Base-by-base conservation (phyloP, 1,140 invertebrate genomes). In the Dysdera silvatica region DNA sequence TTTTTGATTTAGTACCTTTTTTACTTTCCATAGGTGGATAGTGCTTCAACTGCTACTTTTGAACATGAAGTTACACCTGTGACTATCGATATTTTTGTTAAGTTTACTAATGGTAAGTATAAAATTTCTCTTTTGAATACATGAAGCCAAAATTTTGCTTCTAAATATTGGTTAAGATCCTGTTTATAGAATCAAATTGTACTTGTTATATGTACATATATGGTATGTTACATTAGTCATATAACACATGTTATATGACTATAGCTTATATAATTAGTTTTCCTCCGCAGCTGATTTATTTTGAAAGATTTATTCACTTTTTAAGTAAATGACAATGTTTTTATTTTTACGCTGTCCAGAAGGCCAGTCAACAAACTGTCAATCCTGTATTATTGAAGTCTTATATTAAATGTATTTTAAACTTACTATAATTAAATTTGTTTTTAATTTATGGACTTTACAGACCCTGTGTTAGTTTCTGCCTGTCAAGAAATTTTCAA, bases 11-110 rank as follows among this genome's bases (percentile, higher is more conserved):
- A 29, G 66, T 5, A 49, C 16, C 20, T 14, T 33, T 61, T 24
- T 10, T 45, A 48, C 20, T 60, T 61, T 56, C 59, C 69, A 33
- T 70, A 85, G 80, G 75, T 89, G 51, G 85, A 89, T 75, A 76
- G 81, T 45, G 75, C 79, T 31, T 86, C 87, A 70, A 87, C 87
- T 4, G 82, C 81, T 26, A 79, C 80, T 14, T 75, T 82, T 20
- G 85, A 87, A 70, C 76, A 72, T 18, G 86, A 86, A 75, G 78
- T 89, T 5, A 82, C 82, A 45, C 84, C 87, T 2, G 70, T 89
- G 33, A 81, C 83, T 6, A 85, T 88, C 63, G 85, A 85, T 18
- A 80, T 85, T 1, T 87, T 89, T 71, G 75, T 89, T 0, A 87
- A 87, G 72, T 84, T 79, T 68, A 80, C 76, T 67, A 72, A 71